These are phyloP conservation scores for Capricornis sumatraensis DNA, from an alignment of 2,113 vertebrate genomes.

Conservation along the genomic window DNA sequence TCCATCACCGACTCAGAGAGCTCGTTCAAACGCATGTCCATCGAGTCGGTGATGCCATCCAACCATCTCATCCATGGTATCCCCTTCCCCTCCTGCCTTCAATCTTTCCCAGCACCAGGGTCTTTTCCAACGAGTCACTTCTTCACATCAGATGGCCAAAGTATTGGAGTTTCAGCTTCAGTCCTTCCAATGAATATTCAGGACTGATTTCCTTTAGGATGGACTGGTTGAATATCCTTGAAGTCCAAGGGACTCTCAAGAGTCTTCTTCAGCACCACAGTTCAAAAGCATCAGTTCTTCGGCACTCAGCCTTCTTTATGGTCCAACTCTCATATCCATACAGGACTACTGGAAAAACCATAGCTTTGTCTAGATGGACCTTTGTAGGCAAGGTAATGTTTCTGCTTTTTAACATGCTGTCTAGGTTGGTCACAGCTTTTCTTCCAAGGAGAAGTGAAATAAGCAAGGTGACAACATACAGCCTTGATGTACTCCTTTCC, in stretches of 20 bases:
- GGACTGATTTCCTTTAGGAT: neutral
- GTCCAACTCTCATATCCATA: neutral
- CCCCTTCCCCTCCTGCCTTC: neutral
- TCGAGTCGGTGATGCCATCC: neutral
- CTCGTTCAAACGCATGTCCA: neutral
- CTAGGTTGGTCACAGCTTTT: neutral
- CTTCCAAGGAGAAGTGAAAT: neutral
- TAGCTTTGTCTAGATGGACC: neutral
- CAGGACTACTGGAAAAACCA: neutral
- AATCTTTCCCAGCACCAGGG: neutral
- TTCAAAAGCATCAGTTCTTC: neutral
- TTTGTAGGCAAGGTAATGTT: neutral
- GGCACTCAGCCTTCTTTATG: neutral
- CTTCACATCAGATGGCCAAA: neutral
- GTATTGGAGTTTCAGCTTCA: neutral
- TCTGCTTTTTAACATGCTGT: neutral
- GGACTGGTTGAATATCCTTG: neutral
- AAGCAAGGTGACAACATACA: neutral
- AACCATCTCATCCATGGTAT: neutral
- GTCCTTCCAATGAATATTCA: neutral
- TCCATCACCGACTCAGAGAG: neutral
- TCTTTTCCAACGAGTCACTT: neutral
- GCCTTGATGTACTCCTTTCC: neutral
- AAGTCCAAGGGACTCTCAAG: neutral
- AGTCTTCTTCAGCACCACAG: neutral